Evolutionary conservation across 2,888 invertebrate species (phyloP).

Genomic region (Hecatera dysodea): DNA sequence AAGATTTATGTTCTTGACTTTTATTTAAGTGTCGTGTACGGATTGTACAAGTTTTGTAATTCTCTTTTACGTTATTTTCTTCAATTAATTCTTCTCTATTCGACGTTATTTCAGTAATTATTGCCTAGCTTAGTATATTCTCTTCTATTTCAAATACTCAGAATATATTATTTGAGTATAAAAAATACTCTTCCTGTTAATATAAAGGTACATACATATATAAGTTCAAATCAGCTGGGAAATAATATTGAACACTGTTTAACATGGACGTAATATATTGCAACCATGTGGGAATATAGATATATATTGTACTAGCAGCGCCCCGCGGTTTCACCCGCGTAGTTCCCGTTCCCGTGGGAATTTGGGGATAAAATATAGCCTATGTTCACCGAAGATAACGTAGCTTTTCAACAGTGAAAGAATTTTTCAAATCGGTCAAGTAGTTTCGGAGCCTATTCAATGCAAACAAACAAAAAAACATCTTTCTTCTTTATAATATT

Average conservation of each 20-base stretch:
- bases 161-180: neutral
- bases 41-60: neutral
- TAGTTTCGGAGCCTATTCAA: too few species aligned
- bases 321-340: too few species aligned
- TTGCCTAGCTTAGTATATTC: neutral
- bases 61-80: neutral
- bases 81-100: neutral
- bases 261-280: neutral
- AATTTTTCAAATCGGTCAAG: too few species aligned
- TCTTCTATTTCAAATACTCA: too few species aligned
- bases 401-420: too few species aligned
- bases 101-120: neutral
- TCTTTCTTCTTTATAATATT: too few species aligned
- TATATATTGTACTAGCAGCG: neutral
- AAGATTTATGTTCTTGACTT: constrained; percentile 14
- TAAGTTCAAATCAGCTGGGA: too few species aligned
- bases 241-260: neutral
- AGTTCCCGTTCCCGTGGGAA: too few species aligned
- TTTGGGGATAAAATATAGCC: too few species aligned
- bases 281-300: neutral
- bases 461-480: too few species aligned
- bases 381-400: too few species aligned
- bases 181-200: neutral
- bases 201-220: too few species aligned
- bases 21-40: neutral